Conservation (phyloP, 2,888 invertebrate genomes). For the Lasius platythorax region DNA sequence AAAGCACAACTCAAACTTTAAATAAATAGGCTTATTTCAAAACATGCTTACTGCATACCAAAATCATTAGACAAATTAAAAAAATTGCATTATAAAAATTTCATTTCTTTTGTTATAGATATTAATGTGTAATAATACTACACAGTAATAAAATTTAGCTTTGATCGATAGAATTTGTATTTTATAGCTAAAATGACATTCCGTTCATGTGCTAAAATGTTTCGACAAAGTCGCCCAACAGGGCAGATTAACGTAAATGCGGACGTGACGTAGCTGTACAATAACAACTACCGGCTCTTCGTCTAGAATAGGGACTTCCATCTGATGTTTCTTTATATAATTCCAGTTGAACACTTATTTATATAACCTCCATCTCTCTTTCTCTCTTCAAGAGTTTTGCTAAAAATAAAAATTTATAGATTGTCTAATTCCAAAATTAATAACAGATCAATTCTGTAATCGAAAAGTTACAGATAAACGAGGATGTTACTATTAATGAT, state of each 20-base stretch:
- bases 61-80: not conserved
- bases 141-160: not conserved
- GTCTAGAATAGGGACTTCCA: slow-evolving; percentile 59
- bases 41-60: not conserved
- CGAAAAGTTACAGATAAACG: not conserved
- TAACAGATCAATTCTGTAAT: not conserved
- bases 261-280: slow-evolving; percentile 82
- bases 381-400: not conserved
- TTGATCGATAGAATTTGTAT: not conserved
- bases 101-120: not conserved
- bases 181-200: slow-evolving; percentile 44
- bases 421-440: not conserved
- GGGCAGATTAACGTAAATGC: slow-evolving; percentile 83
- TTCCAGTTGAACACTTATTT: slow-evolving; percentile 7
- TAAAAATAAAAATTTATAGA: not conserved
- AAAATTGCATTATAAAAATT: not conserved
- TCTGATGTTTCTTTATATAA: slow-evolving; percentile 46
- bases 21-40: not conserved
- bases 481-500: slow-evolving; percentile 4
- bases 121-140: not conserved
- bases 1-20: not conserved
- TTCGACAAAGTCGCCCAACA: slow-evolving; percentile 67
- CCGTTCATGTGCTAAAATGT: slow-evolving; percentile 72
- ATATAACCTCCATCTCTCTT: not conserved
- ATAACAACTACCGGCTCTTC: slow-evolving; percentile 59